Conservation (phyloP, 2,797 vertebrate genomes). For the Malurus leucopterus region DNA sequence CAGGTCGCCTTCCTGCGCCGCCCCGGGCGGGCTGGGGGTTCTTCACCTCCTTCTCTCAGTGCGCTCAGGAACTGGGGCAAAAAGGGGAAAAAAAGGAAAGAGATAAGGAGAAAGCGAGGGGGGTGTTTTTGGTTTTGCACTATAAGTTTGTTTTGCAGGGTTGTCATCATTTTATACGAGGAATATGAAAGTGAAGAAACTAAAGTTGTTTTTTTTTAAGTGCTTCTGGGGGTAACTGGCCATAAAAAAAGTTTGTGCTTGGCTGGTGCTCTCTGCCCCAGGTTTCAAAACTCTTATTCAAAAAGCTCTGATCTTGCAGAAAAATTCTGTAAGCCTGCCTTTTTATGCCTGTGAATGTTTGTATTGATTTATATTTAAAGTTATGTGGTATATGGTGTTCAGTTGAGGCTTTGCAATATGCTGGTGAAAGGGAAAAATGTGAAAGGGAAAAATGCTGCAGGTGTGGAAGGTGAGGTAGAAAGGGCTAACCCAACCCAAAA, state of each 20-base stretch:
- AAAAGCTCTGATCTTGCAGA: background rate
- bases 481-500: rapidly evolving
- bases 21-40: too few species aligned
- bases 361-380: background rate
- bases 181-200: background rate
- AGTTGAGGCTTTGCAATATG: background rate
- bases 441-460: background rate
- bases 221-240: background rate
- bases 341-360: background rate
- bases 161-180: background rate
- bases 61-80: rapidly evolving
- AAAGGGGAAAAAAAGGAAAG: rapidly evolving
- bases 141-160: background rate
- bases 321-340: rapidly evolving
- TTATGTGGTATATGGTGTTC: rapidly evolving
- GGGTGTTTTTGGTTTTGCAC: background rate
- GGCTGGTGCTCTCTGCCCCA: rapidly evolving
- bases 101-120: background rate
- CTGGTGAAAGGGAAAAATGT: background rate
- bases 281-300: background rate
- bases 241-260: rapidly evolving
- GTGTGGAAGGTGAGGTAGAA: background rate
- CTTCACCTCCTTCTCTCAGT: rapidly evolving
- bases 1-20: too few species aligned
- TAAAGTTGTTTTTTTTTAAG: background rate